Base-by-base conservation (phyloP, 1,140 invertebrate genomes). In the Pantala flavescens region DNA sequence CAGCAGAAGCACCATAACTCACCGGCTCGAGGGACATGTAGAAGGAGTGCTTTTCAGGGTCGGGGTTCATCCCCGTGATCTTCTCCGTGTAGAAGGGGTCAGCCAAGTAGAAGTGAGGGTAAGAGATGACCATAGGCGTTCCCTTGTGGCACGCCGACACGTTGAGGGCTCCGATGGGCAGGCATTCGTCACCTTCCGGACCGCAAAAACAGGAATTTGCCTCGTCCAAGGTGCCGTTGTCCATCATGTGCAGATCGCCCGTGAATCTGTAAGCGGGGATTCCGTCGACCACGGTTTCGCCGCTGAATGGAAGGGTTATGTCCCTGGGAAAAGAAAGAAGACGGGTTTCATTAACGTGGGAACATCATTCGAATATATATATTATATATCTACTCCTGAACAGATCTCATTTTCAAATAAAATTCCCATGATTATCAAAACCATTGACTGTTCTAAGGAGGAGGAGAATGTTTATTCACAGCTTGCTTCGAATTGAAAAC, bases 101-200 rank as follows among this genome's bases (percentile, higher is more conserved):
- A 0, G 86, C 87, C 71, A 89, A 81, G 74, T 89, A 84, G 77
- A 94, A 96, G 82, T 96, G 94, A 0, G 93, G 93, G 78, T 90
- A 87, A 0, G 93, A 94, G 42, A 93, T 77, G 9, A 88, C 83
- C 42, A 86, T 78, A 16, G 86, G 87, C 7, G 85, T 82, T 73
- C 84, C 87, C 43, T 75, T 77, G 77, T 86, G 83, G 77, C 86
- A 87, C 7, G 82, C 80, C 74, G 79, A 78, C 3, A 86, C 77
- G 77, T 86, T 84, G 14, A 84, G 75, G 0, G 86, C 71, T 0
- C 86, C 86, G 76, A 73, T 24, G 24, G 76, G 78, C 23, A 83
- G 83, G 79, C 91, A 92, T 0, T 63, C 49, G 49, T 63, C n/a
- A 5, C 49, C 49, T 7, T 63, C 49, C 1, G 49, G 16, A 72